These are phyloP conservation scores for Thalpophila matura DNA, from an alignment of 2,888 invertebrate genomes.

Conservation along the genomic window DNA sequence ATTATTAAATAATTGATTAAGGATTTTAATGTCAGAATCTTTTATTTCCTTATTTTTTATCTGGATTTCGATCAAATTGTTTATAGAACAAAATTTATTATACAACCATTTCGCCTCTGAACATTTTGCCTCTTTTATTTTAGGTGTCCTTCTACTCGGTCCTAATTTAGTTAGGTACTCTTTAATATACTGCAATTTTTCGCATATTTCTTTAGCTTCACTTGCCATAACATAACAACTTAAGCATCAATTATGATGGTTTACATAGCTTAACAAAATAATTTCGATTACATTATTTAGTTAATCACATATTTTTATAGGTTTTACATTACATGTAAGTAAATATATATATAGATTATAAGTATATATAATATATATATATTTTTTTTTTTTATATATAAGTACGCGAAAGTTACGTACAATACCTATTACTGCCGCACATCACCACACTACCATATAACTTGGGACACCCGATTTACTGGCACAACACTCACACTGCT, in stretches of 20 bases:
- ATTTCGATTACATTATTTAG: not conserved
- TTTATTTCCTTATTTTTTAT: not conserved
- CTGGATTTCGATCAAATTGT: not conserved
- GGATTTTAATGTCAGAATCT: not conserved
- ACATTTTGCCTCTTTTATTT: not conserved
- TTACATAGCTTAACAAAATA: not conserved
- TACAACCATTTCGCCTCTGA: not conserved
- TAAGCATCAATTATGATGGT: not conserved
- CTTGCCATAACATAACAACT: not conserved
- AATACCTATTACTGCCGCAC: not conserved
- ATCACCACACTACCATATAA: not conserved
- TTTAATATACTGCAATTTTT: not conserved
- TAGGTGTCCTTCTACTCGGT: not conserved
- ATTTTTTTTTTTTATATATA: not conserved
- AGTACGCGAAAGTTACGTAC: no score
- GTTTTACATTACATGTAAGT: no score
- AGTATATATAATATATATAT: no score
- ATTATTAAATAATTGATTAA: not conserved
- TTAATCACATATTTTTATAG: not conserved
- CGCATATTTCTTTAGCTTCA: not conserved
- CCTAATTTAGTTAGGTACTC: slow-evolving; percentile 1
- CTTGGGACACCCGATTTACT: not conserved
- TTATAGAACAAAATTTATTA: slow-evolving; percentile 1
- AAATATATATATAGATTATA: no score
- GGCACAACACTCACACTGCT: no score